Percentiles rank a stretch among this genome's conserved stretches.
Conservation (phyloP, 2,797 vertebrate species). For the Salarias fasciatus region DNA sequence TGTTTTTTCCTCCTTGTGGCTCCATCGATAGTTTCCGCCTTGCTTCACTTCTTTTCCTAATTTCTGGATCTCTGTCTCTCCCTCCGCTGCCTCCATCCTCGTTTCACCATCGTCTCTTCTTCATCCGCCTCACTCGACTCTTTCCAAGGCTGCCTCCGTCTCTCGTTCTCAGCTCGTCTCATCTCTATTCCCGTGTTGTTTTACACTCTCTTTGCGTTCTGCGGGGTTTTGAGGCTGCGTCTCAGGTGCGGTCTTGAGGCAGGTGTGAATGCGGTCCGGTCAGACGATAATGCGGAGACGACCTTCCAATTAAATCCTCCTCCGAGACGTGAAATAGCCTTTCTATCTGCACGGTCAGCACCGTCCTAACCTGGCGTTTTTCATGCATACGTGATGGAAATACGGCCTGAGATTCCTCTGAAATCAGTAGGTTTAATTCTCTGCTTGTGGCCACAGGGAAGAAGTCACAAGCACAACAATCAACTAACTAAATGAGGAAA, state of each 20-base stretch:
- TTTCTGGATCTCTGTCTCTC: constrained; percentile 50
- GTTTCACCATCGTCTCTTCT: constrained; percentile 2
- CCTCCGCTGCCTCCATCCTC: neutral
- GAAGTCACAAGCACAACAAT: no score
- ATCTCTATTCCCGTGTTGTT: no score
- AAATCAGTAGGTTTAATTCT: no score
- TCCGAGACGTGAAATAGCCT: neutral
- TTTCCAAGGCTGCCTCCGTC: constrained; percentile 34
- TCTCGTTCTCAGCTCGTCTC: constrained; percentile 4
- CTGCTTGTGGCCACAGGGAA: no score
- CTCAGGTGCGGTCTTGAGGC: neutral
- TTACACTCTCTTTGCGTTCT: constrained; percentile 30
- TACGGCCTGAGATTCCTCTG: no score
- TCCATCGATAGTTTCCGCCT: constrained; percentile 34
- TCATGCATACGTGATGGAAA: no score
- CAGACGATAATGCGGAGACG: constrained; percentile 10
- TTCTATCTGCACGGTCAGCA: constrained; percentile 27
- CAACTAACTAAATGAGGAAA: no score
- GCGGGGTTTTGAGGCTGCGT: constrained; percentile 9
- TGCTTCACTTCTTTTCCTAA: constrained; percentile 50
- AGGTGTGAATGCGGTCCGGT: constrained; percentile 4
- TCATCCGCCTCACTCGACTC: constrained; percentile 5
- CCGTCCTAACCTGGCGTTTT: constrained; percentile 9
- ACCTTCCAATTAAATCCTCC: constrained; percentile 22
- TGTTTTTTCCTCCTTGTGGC: constrained; percentile 21